A percentile compares a stretch with the other conserved stretches of the same genome.
These are phyloP conservation scores for Desoria tigrina DNA, from an alignment of 2,888 invertebrate genomes.

Conservation along the genomic window DNA sequence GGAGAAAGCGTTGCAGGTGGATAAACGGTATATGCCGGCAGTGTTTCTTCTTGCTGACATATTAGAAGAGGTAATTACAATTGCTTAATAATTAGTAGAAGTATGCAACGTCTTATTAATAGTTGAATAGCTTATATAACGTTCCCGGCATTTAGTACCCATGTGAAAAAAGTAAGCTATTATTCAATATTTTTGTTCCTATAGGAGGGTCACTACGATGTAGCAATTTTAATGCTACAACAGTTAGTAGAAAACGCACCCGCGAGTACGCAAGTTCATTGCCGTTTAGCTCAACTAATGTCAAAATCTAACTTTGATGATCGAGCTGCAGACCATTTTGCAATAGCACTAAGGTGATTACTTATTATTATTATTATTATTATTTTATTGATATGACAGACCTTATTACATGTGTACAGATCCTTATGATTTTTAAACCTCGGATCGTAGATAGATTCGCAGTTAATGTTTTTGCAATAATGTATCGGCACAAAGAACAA, in stretches of 20 bases:
- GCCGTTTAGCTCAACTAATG: constrained; percentile 67
- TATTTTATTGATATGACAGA: too few species aligned
- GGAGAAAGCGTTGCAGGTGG: constrained; percentile 71
- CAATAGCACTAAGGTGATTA: constrained; percentile 65
- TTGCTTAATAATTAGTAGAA: constrained; percentile 43
- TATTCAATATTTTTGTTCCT: too few species aligned
- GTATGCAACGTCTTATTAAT: too few species aligned
- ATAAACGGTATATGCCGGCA: constrained; percentile 71
- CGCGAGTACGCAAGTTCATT: constrained; percentile 67
- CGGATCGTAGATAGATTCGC: too few species aligned
- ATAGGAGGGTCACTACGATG: constrained; percentile 65
- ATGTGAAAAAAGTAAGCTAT: too few species aligned
- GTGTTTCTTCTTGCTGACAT: constrained; percentile 72
- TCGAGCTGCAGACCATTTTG: constrained; percentile 70
- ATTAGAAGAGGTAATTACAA: constrained; percentile 64
- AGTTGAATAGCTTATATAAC: too few species aligned
- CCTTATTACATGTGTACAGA: too few species aligned
- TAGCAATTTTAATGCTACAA: constrained; percentile 69
- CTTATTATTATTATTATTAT: neutral
- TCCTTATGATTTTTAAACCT: too few species aligned
- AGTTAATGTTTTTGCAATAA: too few species aligned
- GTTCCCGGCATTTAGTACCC: too few species aligned
- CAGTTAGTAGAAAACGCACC: constrained; percentile 63
- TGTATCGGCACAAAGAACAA: too few species aligned
- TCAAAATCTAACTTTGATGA: constrained; percentile 66